Percentiles rank a stretch among this genome's conserved stretches.
These are phyloP conservation scores for Notothenia rossii DNA, from an alignment of 2,113 vertebrate species.

Conservation along the genomic window DNA sequence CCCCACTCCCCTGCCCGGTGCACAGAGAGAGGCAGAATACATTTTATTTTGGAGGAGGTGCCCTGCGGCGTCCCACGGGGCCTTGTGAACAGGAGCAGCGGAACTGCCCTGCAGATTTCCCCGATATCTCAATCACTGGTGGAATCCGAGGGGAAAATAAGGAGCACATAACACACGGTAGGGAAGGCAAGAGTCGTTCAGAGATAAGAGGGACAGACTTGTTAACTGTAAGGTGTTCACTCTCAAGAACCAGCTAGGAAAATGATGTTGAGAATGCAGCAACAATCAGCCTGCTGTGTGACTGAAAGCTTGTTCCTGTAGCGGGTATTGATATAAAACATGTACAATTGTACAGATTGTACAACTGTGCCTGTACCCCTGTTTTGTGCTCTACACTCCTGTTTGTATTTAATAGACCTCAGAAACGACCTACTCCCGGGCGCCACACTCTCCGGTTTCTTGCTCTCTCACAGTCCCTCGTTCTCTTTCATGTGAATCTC, in stretches of 20 bases:
- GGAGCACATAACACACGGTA: conserved; percentile 18
- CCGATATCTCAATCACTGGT: conserved; percentile 28
- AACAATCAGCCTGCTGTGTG: not conserved
- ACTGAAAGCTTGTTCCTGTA: not conserved
- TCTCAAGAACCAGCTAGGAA: not conserved
- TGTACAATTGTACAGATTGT: not conserved
- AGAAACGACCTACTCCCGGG: conserved; percentile 4
- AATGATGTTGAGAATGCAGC: not conserved
- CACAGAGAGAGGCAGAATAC: conserved; percentile 13
- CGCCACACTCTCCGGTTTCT: conserved; percentile 10
- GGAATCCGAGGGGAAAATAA: conserved; percentile 10
- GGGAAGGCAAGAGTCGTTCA: conserved; percentile 16
- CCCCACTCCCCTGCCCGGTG: not conserved
- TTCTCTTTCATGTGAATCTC: conserved; percentile 40
- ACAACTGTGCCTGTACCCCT: not conserved
- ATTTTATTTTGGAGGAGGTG: conserved; percentile 31
- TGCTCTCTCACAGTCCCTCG: conserved; percentile 25
- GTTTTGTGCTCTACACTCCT: conserved; percentile 18
- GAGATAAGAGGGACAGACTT: conserved; percentile 35
- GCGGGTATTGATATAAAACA: not conserved
- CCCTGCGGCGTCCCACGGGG: conserved; percentile 6
- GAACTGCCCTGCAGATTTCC: conserved; percentile 25
- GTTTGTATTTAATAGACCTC: conserved; percentile 29
- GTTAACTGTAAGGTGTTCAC: conserved; percentile 7
- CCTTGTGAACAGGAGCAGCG: conserved; percentile 31